Evolutionary conservation across 2,888 invertebrate species (phyloP).

Genomic region (Mechanitis messenoides): DNA sequence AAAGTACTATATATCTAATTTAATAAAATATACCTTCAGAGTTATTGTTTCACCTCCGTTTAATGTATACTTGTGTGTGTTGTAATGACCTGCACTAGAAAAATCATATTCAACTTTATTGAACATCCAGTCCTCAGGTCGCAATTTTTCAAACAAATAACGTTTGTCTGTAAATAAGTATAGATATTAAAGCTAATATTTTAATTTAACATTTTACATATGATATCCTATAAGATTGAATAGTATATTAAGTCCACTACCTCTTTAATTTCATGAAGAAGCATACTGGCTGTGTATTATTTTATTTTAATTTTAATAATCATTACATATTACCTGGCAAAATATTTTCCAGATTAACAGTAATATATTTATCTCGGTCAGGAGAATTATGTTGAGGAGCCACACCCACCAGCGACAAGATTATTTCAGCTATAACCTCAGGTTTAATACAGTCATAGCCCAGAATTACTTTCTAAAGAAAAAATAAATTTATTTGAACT

Average conservation of each 20-base stretch:
- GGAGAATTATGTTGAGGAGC: slow-evolving; percentile 63
- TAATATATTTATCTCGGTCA: slow-evolving; percentile 45
- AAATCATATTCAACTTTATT: slow-evolving; percentile 50
- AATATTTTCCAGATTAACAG: slow-evolving; percentile 43
- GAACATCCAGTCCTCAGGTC: slow-evolving; percentile 51
- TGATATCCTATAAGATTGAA: background rate
- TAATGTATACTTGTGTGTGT: slow-evolving; percentile 43
- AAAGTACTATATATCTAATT: slow-evolving; percentile 7
- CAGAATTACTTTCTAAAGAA: slow-evolving; percentile 45
- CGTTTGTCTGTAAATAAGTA: slow-evolving; percentile 42
- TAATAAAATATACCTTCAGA: slow-evolving; percentile 35
- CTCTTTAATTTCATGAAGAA: too few species aligned
- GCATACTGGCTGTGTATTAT: too few species aligned
- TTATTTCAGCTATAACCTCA: slow-evolving; percentile 43
- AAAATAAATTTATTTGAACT: slow-evolving; percentile 1
- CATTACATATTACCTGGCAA: slow-evolving; percentile 42
- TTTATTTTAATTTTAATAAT: background rate
- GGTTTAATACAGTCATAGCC: slow-evolving; percentile 56
- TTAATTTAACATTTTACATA: background rate
- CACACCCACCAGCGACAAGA: slow-evolving; percentile 53
- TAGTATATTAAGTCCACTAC: too few species aligned
- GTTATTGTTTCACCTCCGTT: slow-evolving; percentile 50
- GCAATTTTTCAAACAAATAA: slow-evolving; percentile 42
- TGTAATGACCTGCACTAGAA: slow-evolving; percentile 52
- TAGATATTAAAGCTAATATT: background rate